Evolutionary conservation across 2,797 vertebrate genomes (phyloP).

Genomic region (Sphenopsis melanotis): DNA sequence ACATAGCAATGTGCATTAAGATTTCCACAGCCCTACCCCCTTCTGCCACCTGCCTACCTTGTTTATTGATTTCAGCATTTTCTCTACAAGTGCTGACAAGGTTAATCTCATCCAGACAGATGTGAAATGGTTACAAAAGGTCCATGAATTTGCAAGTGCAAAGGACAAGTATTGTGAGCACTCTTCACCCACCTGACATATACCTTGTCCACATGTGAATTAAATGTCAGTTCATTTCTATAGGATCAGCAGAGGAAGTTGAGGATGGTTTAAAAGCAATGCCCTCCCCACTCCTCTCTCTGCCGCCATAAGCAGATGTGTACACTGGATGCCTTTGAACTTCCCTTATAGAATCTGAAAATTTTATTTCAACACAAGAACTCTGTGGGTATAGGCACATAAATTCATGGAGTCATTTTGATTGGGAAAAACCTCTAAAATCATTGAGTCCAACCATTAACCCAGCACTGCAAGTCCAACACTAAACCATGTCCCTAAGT

Average conservation of each 20-base stretch:
- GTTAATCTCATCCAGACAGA: not conserved
- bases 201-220: not conserved
- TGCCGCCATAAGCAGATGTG: not conserved
- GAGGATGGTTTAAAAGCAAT: not conserved
- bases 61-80: not conserved
- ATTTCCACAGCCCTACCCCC: not conserved
- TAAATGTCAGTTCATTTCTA: not conserved
- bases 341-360: not conserved
- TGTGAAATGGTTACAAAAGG: not conserved
- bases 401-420: not conserved
- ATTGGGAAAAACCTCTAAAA: not conserved
- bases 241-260: not conserved
- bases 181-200: not conserved
- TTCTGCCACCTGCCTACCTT: not conserved
- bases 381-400: rapidly evolving
- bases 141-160: not conserved
- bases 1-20: not conserved
- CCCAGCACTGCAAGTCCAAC: not conserved
- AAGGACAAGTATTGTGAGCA: not conserved
- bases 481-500: no score
- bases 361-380: not conserved
- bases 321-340: not conserved
- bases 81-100: not conserved
- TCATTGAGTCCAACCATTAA: not conserved
- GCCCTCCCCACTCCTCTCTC: not conserved